Base-by-base conservation (phyloP, 2,113 vertebrate species). In the Ctenomys sociabilis region DNA sequence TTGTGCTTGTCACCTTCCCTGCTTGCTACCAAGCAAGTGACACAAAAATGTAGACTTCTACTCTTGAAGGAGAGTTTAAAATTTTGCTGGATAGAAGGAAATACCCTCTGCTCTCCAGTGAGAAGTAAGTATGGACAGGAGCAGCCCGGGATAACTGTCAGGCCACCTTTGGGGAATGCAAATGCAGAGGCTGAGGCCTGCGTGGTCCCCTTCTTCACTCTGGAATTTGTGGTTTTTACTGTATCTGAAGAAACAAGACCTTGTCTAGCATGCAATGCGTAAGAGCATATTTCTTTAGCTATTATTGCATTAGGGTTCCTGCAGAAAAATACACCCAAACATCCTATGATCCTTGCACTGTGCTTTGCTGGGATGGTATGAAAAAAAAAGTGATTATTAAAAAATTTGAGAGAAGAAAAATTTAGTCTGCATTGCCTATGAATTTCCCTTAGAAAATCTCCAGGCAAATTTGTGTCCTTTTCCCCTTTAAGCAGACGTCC, bases 11-110 rank as follows among this genome's bases (percentile, higher is more conserved):
- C 96, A 96, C 96, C 82, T 85, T 91, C 24, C 32, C 78, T 5
- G 28, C 64, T 85, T 96, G 84, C 90, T 89, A 91, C 93, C 70
- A 92, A 54, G 87, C 68, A 85, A 78, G 90, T 91, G 77, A 96
- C 96, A 96, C 91, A 91, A 86, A 93, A 84, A 85, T 84, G 63
- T 64, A 80, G 91, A 97, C 94, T 90, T 92, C 92, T 93, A 66
- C 86, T 95, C 40, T 40, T 97, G 70, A 61, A 94, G 82, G 63
- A 93, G 35, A 91, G 86, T 66, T 95, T 66, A 49, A 87, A 96
- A n/a, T 68, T 40, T 78, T 5, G 0, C 43, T 52, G 43, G 73
- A 70, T 57, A 77, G 68, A 89, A n/a, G 52, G 64, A 97, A 85
- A 84, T 35, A 52, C 22, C 73, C 63, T 70, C 26, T 28, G 61